Percentiles rank a stretch among this genome's conserved stretches.
Evolutionary conservation across 2,113 vertebrate genomes (phyloP).

Genomic region (Aix galericulata): DNA sequence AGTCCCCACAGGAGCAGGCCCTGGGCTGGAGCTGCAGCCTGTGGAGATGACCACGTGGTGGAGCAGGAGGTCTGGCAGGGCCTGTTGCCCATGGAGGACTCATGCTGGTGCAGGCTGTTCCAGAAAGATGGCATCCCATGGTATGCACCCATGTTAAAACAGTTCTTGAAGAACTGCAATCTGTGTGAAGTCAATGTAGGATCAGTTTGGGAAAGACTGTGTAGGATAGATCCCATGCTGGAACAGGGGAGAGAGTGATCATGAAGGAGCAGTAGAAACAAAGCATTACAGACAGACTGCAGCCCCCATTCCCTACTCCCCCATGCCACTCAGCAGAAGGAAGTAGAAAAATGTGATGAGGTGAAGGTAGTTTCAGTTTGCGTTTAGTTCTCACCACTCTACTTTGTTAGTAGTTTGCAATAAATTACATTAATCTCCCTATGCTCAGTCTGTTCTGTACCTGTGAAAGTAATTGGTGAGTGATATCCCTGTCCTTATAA

Average conservation of each 20-base stretch:
- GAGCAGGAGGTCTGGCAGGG: neutral
- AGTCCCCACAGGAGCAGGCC: too few relatives aligned
- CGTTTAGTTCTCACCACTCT: neutral
- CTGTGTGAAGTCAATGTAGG: neutral
- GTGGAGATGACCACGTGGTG: neutral
- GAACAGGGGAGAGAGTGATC: neutral
- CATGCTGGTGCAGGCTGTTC: neutral
- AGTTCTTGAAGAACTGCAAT: neutral
- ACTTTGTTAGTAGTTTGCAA: neutral
- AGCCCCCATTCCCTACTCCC: neutral
- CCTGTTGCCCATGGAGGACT: neutral
- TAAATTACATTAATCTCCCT: neutral
- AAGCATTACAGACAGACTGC: neutral
- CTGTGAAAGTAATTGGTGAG: neutral
- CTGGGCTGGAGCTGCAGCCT: neutral
- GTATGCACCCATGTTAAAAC: neutral
- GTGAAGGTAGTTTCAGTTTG: neutral
- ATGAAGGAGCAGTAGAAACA: neutral
- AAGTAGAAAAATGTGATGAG: neutral
- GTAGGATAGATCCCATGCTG: neutral
- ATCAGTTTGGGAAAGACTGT: neutral
- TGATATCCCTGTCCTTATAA: neutral
- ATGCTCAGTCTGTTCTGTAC: neutral
- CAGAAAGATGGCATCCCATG: neutral
- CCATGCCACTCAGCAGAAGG: neutral